Evolutionary conservation across 2,113 vertebrate genomes (phyloP).

Genomic region (Bubalus kerabau): DNA sequence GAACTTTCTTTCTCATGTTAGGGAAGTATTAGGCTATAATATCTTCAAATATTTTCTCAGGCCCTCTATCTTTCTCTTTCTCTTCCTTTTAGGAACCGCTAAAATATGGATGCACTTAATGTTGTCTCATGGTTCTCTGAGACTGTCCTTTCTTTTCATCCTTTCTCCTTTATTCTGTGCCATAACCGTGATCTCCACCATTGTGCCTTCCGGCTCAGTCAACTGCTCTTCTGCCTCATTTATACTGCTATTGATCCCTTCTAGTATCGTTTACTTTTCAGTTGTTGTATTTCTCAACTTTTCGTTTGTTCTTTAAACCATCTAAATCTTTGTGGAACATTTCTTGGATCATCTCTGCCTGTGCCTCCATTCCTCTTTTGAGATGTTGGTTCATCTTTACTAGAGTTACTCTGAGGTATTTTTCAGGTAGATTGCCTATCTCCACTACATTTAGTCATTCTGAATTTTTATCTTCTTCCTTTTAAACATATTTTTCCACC

Average conservation of each 20-base stretch:
- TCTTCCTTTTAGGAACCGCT: neutral
- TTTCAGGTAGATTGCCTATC: neutral
- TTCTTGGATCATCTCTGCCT: neutral
- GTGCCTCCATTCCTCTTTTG: neutral
- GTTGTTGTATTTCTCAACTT: neutral
- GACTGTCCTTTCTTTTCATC: neutral
- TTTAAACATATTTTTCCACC: neutral
- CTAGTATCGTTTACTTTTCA: neutral
- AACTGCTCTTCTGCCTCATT: neutral
- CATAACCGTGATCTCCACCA: neutral
- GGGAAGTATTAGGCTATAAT: neutral
- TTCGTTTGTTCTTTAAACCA: neutral
- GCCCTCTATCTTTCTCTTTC: neutral
- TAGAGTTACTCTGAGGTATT: neutral
- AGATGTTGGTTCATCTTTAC: neutral
- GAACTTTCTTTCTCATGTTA: neutral
- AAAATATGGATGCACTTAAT: neutral
- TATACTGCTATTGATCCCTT: neutral
- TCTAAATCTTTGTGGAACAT: neutral
- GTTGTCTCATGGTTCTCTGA: neutral
- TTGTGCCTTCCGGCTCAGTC: neutral
- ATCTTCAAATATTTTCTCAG: neutral
- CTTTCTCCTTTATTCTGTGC: neutral
- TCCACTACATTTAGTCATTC: neutral
- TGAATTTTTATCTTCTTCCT: neutral